Base-by-base conservation (phyloP, 2,797 vertebrate species). In the Notolabrus celidotus region DNA sequence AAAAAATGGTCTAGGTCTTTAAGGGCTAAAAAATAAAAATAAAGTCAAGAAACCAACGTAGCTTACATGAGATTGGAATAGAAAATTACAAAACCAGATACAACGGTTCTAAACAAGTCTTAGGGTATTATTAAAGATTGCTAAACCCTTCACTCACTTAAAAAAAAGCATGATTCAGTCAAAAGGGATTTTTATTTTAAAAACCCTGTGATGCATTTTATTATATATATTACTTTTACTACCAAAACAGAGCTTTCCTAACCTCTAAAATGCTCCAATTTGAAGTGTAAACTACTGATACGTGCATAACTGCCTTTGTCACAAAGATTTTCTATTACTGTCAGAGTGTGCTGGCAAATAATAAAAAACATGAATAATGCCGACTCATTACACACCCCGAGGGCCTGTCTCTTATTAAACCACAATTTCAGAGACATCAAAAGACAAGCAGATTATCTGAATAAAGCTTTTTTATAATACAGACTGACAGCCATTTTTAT, bases 291-390 rank as follows among this genome's bases (percentile, higher is more conserved):
- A 12, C 3, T 15, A 9, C 12, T 54, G 47, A 64, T 67, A 74
- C 45, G 78, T 66, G 62, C 29, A 78, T 41, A 67, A 50, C 0
- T 45, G 29, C 39, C 62, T 63, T 25, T 67, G 51, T 75, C 54
- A 59, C 50, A 56, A 39, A 67, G 53, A 49, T 8, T 4, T 22
- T 33, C n/a, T 31, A 27, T 60, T 34, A 22, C 12, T 45, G 36
- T 17, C 73, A 57, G 64, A 62, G 36, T 53, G 62, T 25, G 72
- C 23, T 59, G 46, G 20, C 49, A 36, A 75, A 73, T 27, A 71
- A 45, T 14, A 71, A 29, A 68, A 52, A 0, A 43, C 67, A 85
- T 82, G 81, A 79, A 86, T 82, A 82, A 84, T 82, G 65, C 53
- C 38, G 15, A 1, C 38, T 78, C 71, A 80, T 78, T 46, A 60